Conservation (phyloP, 2,113 vertebrate genomes). For the Nothocercus julius region DNA sequence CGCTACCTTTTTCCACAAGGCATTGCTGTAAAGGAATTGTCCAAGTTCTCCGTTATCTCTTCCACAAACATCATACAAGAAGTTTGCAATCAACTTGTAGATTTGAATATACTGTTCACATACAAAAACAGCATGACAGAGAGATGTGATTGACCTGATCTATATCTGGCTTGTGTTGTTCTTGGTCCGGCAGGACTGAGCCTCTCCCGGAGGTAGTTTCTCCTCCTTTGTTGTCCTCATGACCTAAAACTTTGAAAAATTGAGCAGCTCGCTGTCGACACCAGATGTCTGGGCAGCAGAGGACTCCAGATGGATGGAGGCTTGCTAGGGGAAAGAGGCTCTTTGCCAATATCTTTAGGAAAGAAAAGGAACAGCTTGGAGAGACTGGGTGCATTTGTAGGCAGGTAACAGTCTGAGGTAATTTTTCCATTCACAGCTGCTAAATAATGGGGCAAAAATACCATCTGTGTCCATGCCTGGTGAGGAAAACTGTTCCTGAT, state of each 20-base stretch:
- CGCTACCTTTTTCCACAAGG: neutral
- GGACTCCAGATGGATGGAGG: neutral
- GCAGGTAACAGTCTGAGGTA: neutral
- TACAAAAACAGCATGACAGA: neutral
- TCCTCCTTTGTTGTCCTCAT: neutral
- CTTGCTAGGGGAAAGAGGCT: neutral
- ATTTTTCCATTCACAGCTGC: slow-evolving; percentile 12
- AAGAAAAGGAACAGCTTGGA: neutral
- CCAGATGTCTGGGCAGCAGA: neutral
- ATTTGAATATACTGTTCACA: neutral
- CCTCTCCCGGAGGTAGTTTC: neutral
- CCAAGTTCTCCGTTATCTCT: neutral
- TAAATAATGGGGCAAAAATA: neutral
- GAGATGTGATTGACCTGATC: neutral
- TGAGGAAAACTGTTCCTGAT: neutral
- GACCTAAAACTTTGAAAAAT: neutral
- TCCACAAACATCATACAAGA: neutral
- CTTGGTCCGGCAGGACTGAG: neutral
- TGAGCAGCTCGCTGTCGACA: neutral
- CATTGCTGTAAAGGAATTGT: neutral
- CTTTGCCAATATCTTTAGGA: slow-evolving; percentile 5
- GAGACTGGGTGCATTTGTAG: neutral
- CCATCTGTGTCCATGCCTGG: neutral
- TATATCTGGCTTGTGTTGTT: neutral
- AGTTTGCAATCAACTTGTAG: neutral